Evolutionary conservation across 2,113 vertebrate genomes (phyloP).

Genomic region (Uria aalge): DNA sequence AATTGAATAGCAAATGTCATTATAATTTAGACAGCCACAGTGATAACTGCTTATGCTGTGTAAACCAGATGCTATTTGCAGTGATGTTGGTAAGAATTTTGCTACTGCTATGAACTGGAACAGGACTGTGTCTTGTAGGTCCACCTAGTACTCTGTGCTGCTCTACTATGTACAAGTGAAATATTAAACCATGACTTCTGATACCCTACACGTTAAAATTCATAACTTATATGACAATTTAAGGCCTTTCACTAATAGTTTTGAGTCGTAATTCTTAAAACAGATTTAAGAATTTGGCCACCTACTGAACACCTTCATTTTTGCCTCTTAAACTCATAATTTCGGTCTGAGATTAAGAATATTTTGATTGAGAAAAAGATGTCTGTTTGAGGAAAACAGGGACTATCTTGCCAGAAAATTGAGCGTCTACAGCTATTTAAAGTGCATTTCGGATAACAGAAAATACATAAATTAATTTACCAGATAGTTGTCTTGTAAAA

Average conservation of each 20-base stretch:
- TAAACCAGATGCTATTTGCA: not conserved
- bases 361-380: not conserved
- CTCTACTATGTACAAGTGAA: not conserved
- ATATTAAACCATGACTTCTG: not conserved
- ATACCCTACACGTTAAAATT: not conserved
- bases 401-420: not conserved
- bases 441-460: not conserved
- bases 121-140: not conserved
- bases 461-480: constrained; percentile 68
- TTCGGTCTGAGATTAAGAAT: not conserved
- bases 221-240: not conserved
- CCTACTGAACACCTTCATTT: not conserved
- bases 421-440: not conserved
- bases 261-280: not conserved
- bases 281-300: not conserved
- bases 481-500: constrained; percentile 75
- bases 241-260: not conserved
- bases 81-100: not conserved
- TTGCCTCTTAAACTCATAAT: not conserved
- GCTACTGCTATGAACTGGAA: not conserved
- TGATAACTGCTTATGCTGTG: not conserved
- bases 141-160: not conserved
- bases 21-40: not conserved
- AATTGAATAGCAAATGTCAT: not conserved
- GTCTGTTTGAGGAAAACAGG: not conserved